Evolutionary conservation across 2,888 invertebrate genomes (phyloP), one percentile per base, ranked within the genome.

Genomic region (Agrotis clavis): DNA sequence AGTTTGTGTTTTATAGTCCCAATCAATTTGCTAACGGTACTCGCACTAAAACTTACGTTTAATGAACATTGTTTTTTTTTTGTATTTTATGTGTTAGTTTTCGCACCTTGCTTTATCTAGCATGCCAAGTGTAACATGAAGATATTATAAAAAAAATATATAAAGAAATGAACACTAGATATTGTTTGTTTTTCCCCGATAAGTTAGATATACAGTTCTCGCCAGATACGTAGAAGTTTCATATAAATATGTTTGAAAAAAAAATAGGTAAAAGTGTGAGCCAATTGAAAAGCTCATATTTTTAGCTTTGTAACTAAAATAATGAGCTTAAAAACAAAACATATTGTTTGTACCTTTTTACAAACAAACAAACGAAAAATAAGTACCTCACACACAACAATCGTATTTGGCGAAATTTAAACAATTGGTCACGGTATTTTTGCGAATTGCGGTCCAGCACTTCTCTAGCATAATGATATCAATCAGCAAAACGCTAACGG

Each of bases 371-470:
- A 0, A 73, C 67, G 35, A 16, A 48, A 41, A 0, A 18, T 6
- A 18, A 0, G 1, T 7, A 11, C 13, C 30, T 3, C 19, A 61
- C 25, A 57, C 16, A 63, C 19, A 65, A 70, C 57, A 54, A 57
- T 74, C 61, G 53, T 74, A 79, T 74, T 74, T 62, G 64, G 70
- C 73, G 60, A 78, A 83, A 79, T 78, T 81, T 77, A 61, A 56
- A 71, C 86, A 78, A 86, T 86, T 86, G 56, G 85, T 75, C 56
- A 77, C 86, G 85, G 87, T 86, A 75, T 79, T 67, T 70, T 86
- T 54, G 85, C 73, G 61, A 77, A 74, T 69, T 78, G 78, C 67
- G 51, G 54, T 74, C 72, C 41, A 41, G 77, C 83, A 81, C 78
- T 82, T 84, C 84, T 61, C 69, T 60, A 72, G 47, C 74, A 69